Percentiles rank a stretch among this genome's conserved stretches.
These are phyloP conservation scores for Paedocypris micromegethes DNA, from an alignment of 2,797 vertebrate species.

Conservation along the genomic window DNA sequence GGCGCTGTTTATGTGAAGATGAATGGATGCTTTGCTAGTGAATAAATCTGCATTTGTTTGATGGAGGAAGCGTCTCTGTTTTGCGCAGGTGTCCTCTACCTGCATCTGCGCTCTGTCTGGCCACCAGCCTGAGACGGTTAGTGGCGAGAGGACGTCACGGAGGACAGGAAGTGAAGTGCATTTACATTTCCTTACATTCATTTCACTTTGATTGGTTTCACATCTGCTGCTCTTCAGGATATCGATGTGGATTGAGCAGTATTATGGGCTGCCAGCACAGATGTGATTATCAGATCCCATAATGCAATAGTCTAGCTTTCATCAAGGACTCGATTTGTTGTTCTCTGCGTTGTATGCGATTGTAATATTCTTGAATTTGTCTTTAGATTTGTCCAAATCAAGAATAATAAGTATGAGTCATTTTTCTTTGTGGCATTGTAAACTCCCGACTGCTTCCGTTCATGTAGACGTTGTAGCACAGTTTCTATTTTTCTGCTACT, in stretches of 20 bases:
- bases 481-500: neutral
- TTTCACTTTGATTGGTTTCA: neutral
- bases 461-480: neutral
- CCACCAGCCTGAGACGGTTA: constrained; percentile 31
- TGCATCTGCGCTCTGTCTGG: constrained; percentile 26
- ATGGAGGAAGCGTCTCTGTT: constrained; percentile 18
- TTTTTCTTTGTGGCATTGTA: constrained; percentile 9
- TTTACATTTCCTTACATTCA: neutral
- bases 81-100: constrained; percentile 40
- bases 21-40: constrained; percentile 4
- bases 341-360: neutral
- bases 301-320: neutral
- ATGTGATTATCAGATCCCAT: neutral
- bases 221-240: neutral
- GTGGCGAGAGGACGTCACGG: constrained; percentile 30
- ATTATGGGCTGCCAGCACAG: neutral
- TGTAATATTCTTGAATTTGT: too few species aligned
- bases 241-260: neutral
- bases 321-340: neutral
- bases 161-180: neutral
- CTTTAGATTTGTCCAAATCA: neutral
- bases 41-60: constrained; percentile 40
- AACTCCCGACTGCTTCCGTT: constrained; percentile 6
- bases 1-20: constrained; percentile 29
- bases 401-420: neutral